These are phyloP conservation scores for Heteromyza rotundicornis DNA, from an alignment of 2,888 invertebrate genomes.

Conservation along the genomic window DNA sequence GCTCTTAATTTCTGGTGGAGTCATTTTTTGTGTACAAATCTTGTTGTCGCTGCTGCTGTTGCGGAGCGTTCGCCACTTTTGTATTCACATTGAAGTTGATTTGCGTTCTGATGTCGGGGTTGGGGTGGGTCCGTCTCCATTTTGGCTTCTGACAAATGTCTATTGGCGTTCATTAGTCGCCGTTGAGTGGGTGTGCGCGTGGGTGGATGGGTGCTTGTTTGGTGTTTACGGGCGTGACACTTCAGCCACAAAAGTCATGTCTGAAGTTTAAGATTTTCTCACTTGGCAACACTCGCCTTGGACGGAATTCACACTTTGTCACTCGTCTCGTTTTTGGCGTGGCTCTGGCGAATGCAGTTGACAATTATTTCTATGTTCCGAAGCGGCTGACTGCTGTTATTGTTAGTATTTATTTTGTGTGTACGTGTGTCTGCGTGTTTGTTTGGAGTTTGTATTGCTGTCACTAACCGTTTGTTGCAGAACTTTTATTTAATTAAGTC, in stretches of 20 bases:
- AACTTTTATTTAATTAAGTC: constrained; percentile 19
- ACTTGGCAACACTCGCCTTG: neutral
- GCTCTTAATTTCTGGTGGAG: neutral
- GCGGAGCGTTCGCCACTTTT: neutral
- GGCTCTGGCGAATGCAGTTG: constrained; percentile 19
- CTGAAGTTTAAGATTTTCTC: neutral
- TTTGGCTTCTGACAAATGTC: neutral
- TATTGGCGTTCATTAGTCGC: constrained; percentile 4
- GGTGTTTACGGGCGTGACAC: too few species aligned
- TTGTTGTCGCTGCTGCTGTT: neutral
- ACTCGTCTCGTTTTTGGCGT: neutral
- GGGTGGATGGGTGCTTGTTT: too few species aligned
- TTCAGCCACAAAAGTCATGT: constrained; percentile 7
- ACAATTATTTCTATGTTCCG: constrained; percentile 20
- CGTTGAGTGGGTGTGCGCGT: too few species aligned
- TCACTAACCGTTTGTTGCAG: constrained; percentile 12
- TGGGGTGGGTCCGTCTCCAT: neutral
- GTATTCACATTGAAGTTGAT: neutral
- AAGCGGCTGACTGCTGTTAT: constrained; percentile 8
- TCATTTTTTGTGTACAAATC: neutral
- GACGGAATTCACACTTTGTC: neutral
- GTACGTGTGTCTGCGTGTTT: too few species aligned
- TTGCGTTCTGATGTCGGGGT: neutral
- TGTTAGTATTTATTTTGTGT: neutral
- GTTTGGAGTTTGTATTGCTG: neutral